Percentiles rank a stretch among this genome's conserved stretches.
phyloP scores from a whole-genome alignment of 2,797 vertebrate species.

The Centroberyx gerrardi region DNA sequence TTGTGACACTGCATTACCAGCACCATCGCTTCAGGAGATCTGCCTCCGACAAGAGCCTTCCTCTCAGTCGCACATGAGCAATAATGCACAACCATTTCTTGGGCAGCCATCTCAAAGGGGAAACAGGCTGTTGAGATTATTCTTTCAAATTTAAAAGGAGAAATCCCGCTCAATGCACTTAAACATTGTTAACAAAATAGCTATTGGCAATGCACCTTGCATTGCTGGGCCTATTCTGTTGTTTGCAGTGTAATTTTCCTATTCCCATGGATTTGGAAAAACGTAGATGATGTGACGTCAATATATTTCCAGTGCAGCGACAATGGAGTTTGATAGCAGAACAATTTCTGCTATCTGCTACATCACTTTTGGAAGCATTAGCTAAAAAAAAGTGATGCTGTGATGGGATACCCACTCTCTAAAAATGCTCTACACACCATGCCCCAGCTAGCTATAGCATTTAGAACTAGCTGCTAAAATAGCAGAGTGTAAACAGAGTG shows the following conservation, averaged over 20 bases:
- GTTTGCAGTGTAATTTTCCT: no score
- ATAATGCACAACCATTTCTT: background rate
- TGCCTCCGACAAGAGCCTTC: slow-evolving; percentile 13
- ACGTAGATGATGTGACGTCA: no score
- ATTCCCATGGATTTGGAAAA: no score
- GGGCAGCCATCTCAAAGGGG: background rate
- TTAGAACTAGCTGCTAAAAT: background rate
- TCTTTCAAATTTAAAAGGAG: background rate
- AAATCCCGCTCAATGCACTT: no score
- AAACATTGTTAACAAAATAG: no score
- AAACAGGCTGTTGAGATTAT: background rate
- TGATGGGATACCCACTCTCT: no score
- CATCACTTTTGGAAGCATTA: background rate
- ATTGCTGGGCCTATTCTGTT: no score
- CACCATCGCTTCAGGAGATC: slow-evolving; percentile 7
- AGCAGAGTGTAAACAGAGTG: background rate
- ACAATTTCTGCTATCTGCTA: no score
- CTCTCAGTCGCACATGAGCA: background rate
- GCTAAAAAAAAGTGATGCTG: background rate
- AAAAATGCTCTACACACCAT: no score
- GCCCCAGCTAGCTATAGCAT: background rate
- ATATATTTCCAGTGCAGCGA: no score
- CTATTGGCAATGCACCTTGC: no score
- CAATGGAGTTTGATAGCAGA: no score
- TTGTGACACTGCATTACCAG: slow-evolving; percentile 20